Base-by-base conservation (phyloP, 1,140 invertebrate genomes). In the Batillaria attramentaria region DNA sequence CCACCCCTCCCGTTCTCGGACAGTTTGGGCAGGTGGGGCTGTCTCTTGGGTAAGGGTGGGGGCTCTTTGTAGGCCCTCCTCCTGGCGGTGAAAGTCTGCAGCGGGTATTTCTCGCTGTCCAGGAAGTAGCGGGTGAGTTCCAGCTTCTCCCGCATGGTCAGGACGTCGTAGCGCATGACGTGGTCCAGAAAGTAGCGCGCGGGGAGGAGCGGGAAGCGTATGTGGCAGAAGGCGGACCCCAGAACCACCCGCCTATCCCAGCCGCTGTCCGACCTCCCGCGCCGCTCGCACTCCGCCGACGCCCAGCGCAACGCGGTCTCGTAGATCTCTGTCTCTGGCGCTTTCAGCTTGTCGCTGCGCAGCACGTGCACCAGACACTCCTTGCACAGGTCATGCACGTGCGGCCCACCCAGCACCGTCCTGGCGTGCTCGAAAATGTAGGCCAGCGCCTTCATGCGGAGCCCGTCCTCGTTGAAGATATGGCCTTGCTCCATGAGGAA, bases 401-500 rank as follows among this genome's bases (percentile, higher is more conserved):
- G 77, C 33, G 62, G 73, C n/a, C 81, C 82, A 39, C 54, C 35
- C n/a, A 84, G 75, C 18, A 84, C 66, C 5, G 76, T 42, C 66
- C 80, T 74, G 42, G 81, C 79, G 66, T 84, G 81, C 73, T 81
- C 78, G 41, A 60, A 70, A 65, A 84, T 84, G 42, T 75, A 81
- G 43, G 78, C 69, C 6, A 84, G 41, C 43, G 83, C 82, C 79
- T 83, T 81, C 8, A 68, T 80, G 69, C 72, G 72, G 24, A 84
- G 72, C 18, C 77, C 78, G 4, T 75, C 65, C 41, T 83, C 82
- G 65, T 83, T 84, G 75, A 86, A 84, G 50, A 82, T 78, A 65
- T 84, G 70, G 0, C 82, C 83, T 66, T 86, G 80, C 43, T 82
- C 79, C 31, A 84, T 46, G 37, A 84, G 79, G 43, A 74, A 70